Base-by-base conservation (phyloP, 2,797 vertebrate genomes). In the Falco peregrinus region DNA sequence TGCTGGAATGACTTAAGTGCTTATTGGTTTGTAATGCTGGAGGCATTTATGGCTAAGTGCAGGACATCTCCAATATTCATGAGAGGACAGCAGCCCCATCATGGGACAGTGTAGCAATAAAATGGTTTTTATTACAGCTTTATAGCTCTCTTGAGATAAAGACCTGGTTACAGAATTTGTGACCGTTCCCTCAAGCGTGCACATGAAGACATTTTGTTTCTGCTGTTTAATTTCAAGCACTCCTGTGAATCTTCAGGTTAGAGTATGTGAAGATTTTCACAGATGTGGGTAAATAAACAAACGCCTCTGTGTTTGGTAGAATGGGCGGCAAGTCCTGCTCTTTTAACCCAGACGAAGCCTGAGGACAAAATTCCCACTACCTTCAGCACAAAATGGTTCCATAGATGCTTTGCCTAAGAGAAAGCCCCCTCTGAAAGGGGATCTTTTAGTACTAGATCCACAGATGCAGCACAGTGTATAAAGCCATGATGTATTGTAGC, bases 61-160 rank as follows among this genome's bases (percentile, higher is more conserved):
- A 93, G 65, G 59, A 75, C 83, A 81, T 90, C 82, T 94, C 92
- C 64, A 91, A 56, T 92, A 94, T 91, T 93, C 89, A 94, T 78
- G 91, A 95, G 69, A 78, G 41, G 84, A 74, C 63, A 90, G 73
- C 69, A 91, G 51, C 35, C 87, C 37, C 33, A 24, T 89, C 57
- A 16, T 68, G 80, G 39, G 54, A 65, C 26, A 68, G 11, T 0
- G 1, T 68, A 50, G 57, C 78, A 80, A 78, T 91, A 88, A 96
- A 93, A 65, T 85, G 33, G 5, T 11, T 86, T 95, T 94, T 92
- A 85, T 92, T 80, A 57, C 5, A 0, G 10, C 47, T 96, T 78
- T 94, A 91, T 84, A 76, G 80, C 65, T 69, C 87, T 78, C 79
- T 63, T 53, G 91, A 78, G 87, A 54, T 80, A 56, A 91, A 90